A percentile compares a stretch with the other conserved stretches of the same genome.
These are phyloP conservation scores for Galagoides demidoff DNA, from an alignment of 2,797 vertebrate species.

Conservation along the genomic window DNA sequence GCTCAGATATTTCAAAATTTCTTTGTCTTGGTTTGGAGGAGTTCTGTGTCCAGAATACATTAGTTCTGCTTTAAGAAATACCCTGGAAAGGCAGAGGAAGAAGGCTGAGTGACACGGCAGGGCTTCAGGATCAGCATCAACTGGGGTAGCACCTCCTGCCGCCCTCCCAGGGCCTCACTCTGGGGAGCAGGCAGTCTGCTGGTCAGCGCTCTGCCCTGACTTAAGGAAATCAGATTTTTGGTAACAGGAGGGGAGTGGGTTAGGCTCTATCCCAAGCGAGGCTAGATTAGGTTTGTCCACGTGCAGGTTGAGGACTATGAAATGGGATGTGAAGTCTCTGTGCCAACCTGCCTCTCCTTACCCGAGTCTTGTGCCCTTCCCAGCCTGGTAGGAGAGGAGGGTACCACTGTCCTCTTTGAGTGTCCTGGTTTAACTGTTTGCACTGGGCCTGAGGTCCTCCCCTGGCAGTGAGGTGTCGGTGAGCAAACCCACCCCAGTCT, in stretches of 20 bases:
- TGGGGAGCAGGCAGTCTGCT: too few species aligned
- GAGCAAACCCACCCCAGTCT: fast-evolving
- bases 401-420: fast-evolving
- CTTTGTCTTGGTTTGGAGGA: conserved; percentile 55
- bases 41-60: conserved; percentile 29
- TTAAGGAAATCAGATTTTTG: neutral
- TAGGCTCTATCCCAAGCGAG: fast-evolving
- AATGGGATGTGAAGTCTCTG: fast-evolving
- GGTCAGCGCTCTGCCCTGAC: fast-evolving
- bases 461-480: fast-evolving
- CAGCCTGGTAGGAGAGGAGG: neutral
- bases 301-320: fast-evolving
- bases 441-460: neutral
- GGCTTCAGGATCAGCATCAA: neutral
- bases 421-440: too few species aligned
- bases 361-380: fast-evolving
- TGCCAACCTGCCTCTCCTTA: fast-evolving
- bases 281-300: neutral
- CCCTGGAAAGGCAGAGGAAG: neutral
- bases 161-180: too few species aligned
- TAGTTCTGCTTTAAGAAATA: conserved; percentile 1
- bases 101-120: neutral
- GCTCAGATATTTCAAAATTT: neutral
- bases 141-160: fast-evolving
- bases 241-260: fast-evolving